phyloP scores from a whole-genome alignment of 2,797 vertebrate species.

The Labroides dimidiatus region DNA sequence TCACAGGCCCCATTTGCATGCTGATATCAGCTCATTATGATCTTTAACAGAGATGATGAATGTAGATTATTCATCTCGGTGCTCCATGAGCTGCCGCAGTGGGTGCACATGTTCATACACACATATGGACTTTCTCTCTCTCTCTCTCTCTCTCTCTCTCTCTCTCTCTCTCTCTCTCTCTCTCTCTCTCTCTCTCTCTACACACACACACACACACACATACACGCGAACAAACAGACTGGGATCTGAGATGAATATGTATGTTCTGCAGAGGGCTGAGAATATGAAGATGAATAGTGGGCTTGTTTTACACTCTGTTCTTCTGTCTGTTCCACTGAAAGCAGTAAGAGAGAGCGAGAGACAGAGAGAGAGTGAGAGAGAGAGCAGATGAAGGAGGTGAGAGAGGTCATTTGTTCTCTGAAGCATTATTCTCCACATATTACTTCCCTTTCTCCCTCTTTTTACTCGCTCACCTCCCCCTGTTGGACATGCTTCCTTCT shows the following conservation, averaged over 20 bases:
- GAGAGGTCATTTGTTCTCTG: slow-evolving; percentile 42
- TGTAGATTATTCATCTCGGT: slow-evolving; percentile 66
- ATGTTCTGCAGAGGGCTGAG: slow-evolving; percentile 65
- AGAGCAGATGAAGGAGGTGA: slow-evolving; percentile 31
- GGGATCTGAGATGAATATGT: slow-evolving; percentile 69
- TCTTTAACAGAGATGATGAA: slow-evolving; percentile 69
- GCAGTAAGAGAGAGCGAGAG: slow-evolving; percentile 13
- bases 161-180: too few relatives aligned
- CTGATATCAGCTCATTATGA: slow-evolving; percentile 72
- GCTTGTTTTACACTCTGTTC: slow-evolving; percentile 35
- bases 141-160: too few relatives aligned
- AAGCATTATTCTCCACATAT: slow-evolving; percentile 33
- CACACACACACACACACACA: slow-evolving; percentile 15
- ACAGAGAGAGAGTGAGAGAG: slow-evolving; percentile 8
- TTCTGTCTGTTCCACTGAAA: slow-evolving; percentile 28
- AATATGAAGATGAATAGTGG: slow-evolving; percentile 49
- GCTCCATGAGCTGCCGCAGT: slow-evolving; percentile 35
- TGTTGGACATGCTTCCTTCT: slow-evolving; percentile 24
- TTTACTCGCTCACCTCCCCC: slow-evolving; percentile 35
- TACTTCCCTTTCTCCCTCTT: slow-evolving; percentile 35
- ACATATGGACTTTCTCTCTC: slow-evolving; percentile 17
- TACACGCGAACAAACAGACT: slow-evolving; percentile 38
- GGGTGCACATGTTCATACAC: slow-evolving; percentile 50
- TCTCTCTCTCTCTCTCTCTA: too few relatives aligned
- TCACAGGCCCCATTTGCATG: slow-evolving; percentile 70